Conservation (phyloP, 2,888 invertebrate genomes). For the Allygus modestus region DNA sequence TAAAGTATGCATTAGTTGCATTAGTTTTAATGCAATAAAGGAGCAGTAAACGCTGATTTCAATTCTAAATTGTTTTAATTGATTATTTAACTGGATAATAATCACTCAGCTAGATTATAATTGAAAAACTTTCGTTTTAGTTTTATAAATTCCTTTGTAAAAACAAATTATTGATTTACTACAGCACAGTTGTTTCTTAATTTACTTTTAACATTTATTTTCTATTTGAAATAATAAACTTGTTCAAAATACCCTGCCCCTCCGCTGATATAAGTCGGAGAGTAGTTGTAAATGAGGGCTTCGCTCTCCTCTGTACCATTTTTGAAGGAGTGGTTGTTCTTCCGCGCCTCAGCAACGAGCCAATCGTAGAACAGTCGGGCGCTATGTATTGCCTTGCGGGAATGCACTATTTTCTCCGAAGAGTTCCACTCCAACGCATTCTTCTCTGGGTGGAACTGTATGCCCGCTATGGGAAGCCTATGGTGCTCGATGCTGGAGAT, state of each 20-base stretch:
- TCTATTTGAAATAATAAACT: conserved; percentile 45
- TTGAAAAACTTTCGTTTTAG: not conserved
- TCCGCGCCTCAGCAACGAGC: conserved; percentile 77
- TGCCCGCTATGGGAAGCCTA: conserved; percentile 86
- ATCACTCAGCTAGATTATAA: too few relatives aligned
- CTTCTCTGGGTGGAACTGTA: conserved; percentile 96
- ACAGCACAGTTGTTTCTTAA: not conserved
- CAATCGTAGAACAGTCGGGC: conserved; percentile 68
- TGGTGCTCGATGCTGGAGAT: conserved; percentile 87
- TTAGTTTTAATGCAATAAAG: too few relatives aligned
- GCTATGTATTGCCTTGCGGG: conserved; percentile 62
- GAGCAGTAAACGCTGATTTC: too few relatives aligned
- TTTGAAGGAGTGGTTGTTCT: conserved; percentile 80
- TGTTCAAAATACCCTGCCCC: conserved; percentile 33
- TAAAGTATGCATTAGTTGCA: too few relatives aligned
- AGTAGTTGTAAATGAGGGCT: conserved; percentile 86
- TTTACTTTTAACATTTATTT: not conserved
- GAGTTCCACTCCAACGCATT: conserved; percentile 85
- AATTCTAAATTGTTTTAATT: too few relatives aligned
- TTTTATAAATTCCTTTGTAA: too few relatives aligned
- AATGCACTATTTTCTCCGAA: conserved; percentile 64
- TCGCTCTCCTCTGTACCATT: conserved; percentile 75
- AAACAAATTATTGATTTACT: too few relatives aligned
- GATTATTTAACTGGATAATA: too few relatives aligned
- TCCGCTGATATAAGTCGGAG: conserved; percentile 79